phyloP scores from a whole-genome alignment of 2,113 vertebrate species.

The Cyphomyrus discorhynchus region DNA sequence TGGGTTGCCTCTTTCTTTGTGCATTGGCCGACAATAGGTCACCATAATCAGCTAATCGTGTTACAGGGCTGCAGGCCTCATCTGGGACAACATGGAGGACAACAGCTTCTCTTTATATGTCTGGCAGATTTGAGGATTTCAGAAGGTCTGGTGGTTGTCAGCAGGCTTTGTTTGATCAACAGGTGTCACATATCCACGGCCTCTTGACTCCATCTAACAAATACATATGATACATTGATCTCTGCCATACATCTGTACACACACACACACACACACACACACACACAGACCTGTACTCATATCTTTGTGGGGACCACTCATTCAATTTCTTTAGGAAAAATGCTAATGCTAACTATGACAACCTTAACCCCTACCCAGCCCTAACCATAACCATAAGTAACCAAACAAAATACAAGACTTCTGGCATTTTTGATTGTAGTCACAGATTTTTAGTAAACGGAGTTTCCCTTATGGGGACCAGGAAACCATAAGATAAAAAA shows the following conservation, averaged over 20 bases:
- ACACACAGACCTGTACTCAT: no score
- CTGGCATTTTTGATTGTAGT: no score
- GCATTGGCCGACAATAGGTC: conserved; percentile 48
- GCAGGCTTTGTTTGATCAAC: background rate
- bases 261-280: background rate
- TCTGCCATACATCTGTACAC: background rate
- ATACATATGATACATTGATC: background rate
- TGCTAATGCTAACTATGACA: no score
- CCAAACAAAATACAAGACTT: no score
- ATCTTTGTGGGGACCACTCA: no score
- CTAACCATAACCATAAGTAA: no score
- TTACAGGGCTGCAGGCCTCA: conserved; percentile 32
- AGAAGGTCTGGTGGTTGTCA: background rate
- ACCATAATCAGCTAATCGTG: conserved; percentile 51
- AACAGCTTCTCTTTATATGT: background rate
- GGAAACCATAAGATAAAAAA: no score
- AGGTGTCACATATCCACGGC: background rate
- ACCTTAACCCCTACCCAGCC: no score
- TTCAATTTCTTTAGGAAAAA: no score
- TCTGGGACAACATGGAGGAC: background rate
- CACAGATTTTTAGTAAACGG: no score
- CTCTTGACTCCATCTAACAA: background rate
- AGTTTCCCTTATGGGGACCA: no score
- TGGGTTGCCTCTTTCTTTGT: conserved; percentile 32
- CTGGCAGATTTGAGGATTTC: background rate